Evolutionary conservation across 2,113 vertebrate species (phyloP).

Genomic region (Shinisaurus crocodilurus): DNA sequence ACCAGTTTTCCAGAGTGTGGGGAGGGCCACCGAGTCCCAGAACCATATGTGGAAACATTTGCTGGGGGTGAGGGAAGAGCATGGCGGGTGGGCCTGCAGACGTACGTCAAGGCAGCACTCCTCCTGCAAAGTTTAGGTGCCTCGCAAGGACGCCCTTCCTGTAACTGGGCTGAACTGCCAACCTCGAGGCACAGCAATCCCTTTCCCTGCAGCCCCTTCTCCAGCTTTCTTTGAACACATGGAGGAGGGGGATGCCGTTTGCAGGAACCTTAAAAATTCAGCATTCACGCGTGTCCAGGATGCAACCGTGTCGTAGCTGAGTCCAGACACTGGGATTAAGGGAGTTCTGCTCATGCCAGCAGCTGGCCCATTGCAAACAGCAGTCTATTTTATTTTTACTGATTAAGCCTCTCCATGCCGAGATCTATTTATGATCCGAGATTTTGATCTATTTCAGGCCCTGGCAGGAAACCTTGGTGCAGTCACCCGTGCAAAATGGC

Average conservation of each 20-base stretch:
- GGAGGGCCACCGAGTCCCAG: too few relatives aligned
- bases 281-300: not conserved
- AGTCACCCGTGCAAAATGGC: not conserved
- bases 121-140: not conserved
- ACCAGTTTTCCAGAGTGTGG: not conserved
- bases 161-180: not conserved
- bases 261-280: not conserved
- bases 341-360: not conserved
- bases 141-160: not conserved
- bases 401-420: not conserved
- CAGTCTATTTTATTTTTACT: conserved; percentile 2
- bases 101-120: not conserved
- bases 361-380: not conserved
- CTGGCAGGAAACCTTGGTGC: not conserved
- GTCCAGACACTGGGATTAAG: not conserved
- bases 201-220: too few relatives aligned
- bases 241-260: not conserved
- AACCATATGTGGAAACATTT: too few relatives aligned
- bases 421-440: conserved; percentile 9
- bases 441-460: conserved; percentile 12
- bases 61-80: too few relatives aligned
- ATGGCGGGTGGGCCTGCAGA: not conserved
- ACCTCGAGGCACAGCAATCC: not conserved
- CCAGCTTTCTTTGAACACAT: not conserved
- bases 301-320: too few relatives aligned